Evolutionary conservation across 2,113 vertebrate genomes (phyloP).

Genomic region (Caloenas nicobarica): DNA sequence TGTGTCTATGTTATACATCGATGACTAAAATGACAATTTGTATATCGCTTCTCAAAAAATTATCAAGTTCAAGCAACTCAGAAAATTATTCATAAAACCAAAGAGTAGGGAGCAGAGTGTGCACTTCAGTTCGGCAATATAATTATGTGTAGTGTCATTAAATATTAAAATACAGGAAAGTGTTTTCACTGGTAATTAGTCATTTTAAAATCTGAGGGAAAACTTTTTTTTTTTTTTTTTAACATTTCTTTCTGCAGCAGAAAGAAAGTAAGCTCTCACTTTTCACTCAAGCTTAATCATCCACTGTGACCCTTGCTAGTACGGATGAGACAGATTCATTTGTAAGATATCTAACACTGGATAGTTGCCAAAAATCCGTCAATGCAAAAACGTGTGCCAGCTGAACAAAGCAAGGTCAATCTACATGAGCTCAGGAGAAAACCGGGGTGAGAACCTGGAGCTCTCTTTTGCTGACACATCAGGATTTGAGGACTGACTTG

Average conservation of each 20-base stretch:
- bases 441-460: background rate
- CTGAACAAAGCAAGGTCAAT: conserved; percentile 61
- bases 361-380: conserved; percentile 21
- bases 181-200: conserved; percentile 55
- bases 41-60: background rate
- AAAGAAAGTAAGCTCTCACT: background rate
- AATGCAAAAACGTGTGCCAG: background rate
- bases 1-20: background rate
- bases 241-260: background rate
- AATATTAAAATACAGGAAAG: conserved; percentile 53
- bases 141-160: conserved; percentile 41
- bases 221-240: background rate
- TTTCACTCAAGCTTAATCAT: background rate
- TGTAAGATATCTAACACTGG: background rate
- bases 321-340: background rate
- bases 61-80: background rate
- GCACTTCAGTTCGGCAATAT: background rate
- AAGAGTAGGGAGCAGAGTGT: background rate
- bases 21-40: background rate
- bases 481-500: conserved; percentile 1
- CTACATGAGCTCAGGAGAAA: conserved; percentile 26
- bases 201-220: background rate
- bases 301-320: background rate
- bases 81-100: conserved; percentile 35
- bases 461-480: conserved; percentile 19